Base-by-base conservation (phyloP, 2,888 invertebrate genomes). In the Gari tellinella region DNA sequence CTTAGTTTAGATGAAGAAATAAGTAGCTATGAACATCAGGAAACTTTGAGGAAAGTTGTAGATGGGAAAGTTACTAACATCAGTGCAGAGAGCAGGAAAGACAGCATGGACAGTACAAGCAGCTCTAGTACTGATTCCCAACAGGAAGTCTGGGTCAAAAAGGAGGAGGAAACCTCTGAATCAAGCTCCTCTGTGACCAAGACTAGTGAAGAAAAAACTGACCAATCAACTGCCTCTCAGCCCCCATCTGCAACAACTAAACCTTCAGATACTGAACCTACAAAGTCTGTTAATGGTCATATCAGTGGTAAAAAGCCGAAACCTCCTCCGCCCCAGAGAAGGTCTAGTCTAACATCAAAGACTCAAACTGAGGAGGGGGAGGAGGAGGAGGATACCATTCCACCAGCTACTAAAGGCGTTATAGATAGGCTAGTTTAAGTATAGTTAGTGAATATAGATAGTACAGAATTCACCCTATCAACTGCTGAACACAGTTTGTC, bases 321-420 rank as follows among this genome's bases (percentile, higher is more conserved):
- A 62, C 88, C 88, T 31, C 81, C 84, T 15, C 88, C 86, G 12
- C 88, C 88, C 7, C 80, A 84, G 43, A 69, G 88, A 26, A 73
- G 86, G 53, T 87, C 87, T 51, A 87, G 87, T 69, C 74, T 87
- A 25, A 65, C 84, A 17, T 74, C 82, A 49, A 78, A 83, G 45
- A 56, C 76, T 23, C 51, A 55, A 60, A 78, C 73, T 41, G 78
- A 77, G n/a, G 63, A 69, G 15, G 62, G 43, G 2, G 26, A 31
- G 31, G 31, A 10, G 5, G 31, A 31, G 31, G 31, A 31, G 10
- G 31, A 31, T 10, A 31, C 31, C 10, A 10, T 31, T 10, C 31
- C 31, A 31, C 31, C 31, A 31, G 31, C 31, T 31, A 31, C 31
- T 31, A 31, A 31, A 31, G 31, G 31, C 4, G 31, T 31, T 31